Evolutionary conservation across 2,888 invertebrate species (phyloP), one percentile per base, ranked within the genome.

Genomic region (Isoperla grammatica): DNA sequence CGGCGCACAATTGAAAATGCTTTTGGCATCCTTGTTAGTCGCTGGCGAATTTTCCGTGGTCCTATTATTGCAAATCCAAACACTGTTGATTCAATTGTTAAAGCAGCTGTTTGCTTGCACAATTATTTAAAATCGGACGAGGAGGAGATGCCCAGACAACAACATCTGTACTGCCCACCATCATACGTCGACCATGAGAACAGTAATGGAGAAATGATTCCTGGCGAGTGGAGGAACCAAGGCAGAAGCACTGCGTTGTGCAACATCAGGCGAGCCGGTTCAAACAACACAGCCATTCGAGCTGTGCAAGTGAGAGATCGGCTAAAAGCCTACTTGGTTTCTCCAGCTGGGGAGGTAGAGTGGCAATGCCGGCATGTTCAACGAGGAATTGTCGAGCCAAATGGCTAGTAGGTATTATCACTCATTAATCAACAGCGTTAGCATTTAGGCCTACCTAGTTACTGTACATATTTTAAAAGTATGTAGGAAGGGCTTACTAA

Each of bases 11-110:
- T 62, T 17, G 65, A 66, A 63, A 65, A 65, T 61, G 60, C 63
- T 8, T 66, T 67, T 64, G 62, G 64, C 57, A 66, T 66, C 63
- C 60, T 67, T n/a, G 22, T 64, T 3, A 20, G 59, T 1, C 42
- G 62, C 46, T 66, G 64, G 65, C 22, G 63, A 19, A 57, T 67
- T 6, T 61, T 65, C 11, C 23, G 60, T 2, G 56, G 43, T 40
- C 45, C 59, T 8, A 64, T 66, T 29, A 22, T 40, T 12, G 53
- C 58, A 20, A 29, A 54, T 12, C 57, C 46, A 35, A 42, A 45
- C 15, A 61, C 23, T 11, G 61, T 61, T 6, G 58, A 59, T 49
- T 42, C 40, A 20, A 35, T 49, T 2, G 42, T 59, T 1, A 48
- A 48, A 42, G 59, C 59, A 13, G 43, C 58, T 29, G 29, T 54